Evolutionary conservation across 2,113 vertebrate genomes (phyloP).

Genomic region (Cnemophilus loriae): DNA sequence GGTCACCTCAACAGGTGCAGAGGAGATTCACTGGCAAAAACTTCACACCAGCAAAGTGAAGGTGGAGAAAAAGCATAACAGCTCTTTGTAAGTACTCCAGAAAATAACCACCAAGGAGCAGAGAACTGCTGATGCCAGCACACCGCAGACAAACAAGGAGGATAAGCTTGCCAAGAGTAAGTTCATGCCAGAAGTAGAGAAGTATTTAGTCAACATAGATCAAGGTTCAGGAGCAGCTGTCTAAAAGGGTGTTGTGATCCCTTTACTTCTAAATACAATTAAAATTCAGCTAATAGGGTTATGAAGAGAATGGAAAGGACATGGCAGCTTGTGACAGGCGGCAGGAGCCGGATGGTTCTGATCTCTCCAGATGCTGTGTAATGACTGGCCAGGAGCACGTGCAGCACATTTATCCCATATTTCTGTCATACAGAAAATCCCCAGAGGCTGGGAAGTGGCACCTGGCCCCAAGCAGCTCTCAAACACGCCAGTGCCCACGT

Average conservation of each 20-base stretch:
- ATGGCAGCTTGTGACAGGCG: background rate
- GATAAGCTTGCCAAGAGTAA: conserved; percentile 6
- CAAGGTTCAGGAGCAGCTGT: background rate
- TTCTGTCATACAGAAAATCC: background rate
- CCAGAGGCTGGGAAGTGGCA: background rate
- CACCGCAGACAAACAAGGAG: background rate
- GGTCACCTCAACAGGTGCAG: background rate
- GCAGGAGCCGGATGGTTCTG: background rate
- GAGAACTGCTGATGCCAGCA: conserved; percentile 27
- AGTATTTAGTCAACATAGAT: background rate
- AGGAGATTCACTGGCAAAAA: background rate
- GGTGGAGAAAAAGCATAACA: background rate
- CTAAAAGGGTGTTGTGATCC: background rate
- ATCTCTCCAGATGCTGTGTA: background rate
- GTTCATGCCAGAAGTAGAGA: background rate
- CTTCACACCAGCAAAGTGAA: background rate
- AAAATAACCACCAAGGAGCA: conserved; percentile 9
- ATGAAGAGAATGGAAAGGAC: background rate
- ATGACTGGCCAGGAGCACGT: background rate
- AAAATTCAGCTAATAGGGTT: background rate
- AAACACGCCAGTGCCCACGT: background rate
- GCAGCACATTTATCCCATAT: background rate
- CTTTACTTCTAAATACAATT: background rate
- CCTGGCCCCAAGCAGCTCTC: background rate
- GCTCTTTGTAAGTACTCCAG: background rate